Evolutionary conservation across 1,140 invertebrate species (phyloP), one percentile per base, ranked within the genome.

Genomic region (Drepana arcuata): DNA sequence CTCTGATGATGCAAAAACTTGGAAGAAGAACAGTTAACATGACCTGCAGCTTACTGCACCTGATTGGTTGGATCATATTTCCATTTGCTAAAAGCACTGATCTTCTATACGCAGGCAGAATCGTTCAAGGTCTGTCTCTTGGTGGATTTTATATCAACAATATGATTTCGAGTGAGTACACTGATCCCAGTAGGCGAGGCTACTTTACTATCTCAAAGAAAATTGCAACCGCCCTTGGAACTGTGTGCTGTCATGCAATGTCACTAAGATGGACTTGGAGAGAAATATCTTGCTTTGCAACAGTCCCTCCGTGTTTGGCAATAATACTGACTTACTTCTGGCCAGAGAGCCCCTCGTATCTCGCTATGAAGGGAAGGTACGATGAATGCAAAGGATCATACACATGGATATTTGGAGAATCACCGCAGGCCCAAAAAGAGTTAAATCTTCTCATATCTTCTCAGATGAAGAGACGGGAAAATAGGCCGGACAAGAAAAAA

Each of bases 341-440:
- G 46, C 55, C 54, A 1, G 66, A 70, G 26, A 67, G 57, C 23
- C 66, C 66, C n/a, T 42, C 48, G 0, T 70, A 41, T 31, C 46
- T 54, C 2, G 63, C 63, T 0, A 34, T 50, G 21, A 57, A 48
- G 13, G 63, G 53, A 9, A 30, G 48, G 4, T 62, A 52, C 16
- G 34, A 50, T 4, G 48, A 61, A 34, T 48, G 47, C 10, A 21
- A 43, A 10, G 41, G 41, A 26, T 32, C 41, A 4, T 53, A 48
- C 26, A 26, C 42, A 5, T 63, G 55, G 51, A 16, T 55, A 2
- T 31, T 50, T 25, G 59, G 59, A 35, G 10, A 7, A 33, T 28
- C 7, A 27, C 11, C 39, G 26, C 7, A 36, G 34, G 16, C 21
- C 10, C 1, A 25, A 9, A 26, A 7, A 26, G 6, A 26, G 2